Percentiles rank a stretch among this genome's conserved stretches.
Evolutionary conservation across 2,888 invertebrate species (phyloP).

Genomic region (Endotricha flammealis): DNA sequence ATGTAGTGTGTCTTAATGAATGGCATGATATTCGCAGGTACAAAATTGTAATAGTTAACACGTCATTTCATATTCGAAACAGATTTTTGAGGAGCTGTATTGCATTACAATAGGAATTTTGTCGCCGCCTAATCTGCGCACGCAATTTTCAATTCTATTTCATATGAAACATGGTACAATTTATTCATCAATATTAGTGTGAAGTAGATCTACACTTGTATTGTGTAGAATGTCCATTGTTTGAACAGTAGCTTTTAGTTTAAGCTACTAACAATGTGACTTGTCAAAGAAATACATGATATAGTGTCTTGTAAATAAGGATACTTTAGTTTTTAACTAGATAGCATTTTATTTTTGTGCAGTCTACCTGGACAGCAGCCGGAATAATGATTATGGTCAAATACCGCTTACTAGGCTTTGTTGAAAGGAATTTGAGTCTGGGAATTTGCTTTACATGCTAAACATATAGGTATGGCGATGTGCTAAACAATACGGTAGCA

Average conservation of each 20-base stretch:
- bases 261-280: constrained; percentile 20
- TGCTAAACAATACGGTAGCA: no score
- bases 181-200: no score
- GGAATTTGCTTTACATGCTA: no score
- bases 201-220: constrained; percentile 16
- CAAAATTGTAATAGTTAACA: no score
- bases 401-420: constrained; percentile 46
- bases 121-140: no score
- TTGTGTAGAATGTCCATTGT: constrained; percentile 60
- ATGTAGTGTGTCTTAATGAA: no score
- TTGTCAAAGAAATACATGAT: constrained; percentile 30
- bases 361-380: constrained; percentile 30
- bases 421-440: constrained; percentile 32
- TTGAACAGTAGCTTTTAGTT: constrained; percentile 32
- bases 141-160: no score
- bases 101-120: constrained; percentile 43
- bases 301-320: constrained; percentile 28
- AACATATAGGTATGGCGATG: no score
- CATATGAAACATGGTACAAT: no score
- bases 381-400: constrained; percentile 60
- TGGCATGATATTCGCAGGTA: no score
- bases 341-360: constrained; percentile 22
- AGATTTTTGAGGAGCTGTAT: constrained; percentile 24
- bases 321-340: constrained; percentile 15
- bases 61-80: constrained; percentile 12